Evolutionary conservation across 2,113 vertebrate species (phyloP).

Genomic region (Syngnathus typhle): DNA sequence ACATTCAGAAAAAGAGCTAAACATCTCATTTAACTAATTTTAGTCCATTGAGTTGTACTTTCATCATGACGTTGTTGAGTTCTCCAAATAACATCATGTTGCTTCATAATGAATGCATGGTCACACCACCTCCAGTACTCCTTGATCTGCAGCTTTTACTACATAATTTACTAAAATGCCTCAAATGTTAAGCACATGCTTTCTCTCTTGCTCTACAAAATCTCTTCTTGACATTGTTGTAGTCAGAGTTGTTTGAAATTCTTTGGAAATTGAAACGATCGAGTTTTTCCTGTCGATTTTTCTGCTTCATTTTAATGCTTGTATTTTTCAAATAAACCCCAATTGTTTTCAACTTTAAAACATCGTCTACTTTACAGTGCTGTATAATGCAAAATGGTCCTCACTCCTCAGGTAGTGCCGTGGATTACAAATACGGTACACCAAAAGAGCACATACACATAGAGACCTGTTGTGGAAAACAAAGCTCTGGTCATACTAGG

Average conservation of each 20-base stretch:
- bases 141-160: constrained; percentile 53
- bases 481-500: not conserved
- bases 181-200: too few relatives aligned
- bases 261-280: too few relatives aligned
- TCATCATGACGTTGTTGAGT: constrained; percentile 37
- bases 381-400: not conserved
- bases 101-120: constrained; percentile 61
- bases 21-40: too few relatives aligned
- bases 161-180: constrained; percentile 36
- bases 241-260: too few relatives aligned
- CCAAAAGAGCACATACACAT: constrained; percentile 13
- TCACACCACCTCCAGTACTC: constrained; percentile 60
- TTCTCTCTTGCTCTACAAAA: too few relatives aligned
- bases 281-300: too few relatives aligned
- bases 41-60: constrained; percentile 40
- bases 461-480: constrained; percentile 27
- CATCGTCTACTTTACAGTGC: too few relatives aligned
- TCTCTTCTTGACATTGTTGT: too few relatives aligned
- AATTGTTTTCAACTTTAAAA: too few relatives aligned
- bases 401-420: not conserved
- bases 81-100: constrained; percentile 41
- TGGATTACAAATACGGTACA: not conserved
- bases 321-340: too few relatives aligned
- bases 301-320: too few relatives aligned
- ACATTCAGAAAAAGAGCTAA: too few relatives aligned